Evolutionary conservation across 2,888 invertebrate species (phyloP).

Genomic region (Hypolimnas misippus): DNA sequence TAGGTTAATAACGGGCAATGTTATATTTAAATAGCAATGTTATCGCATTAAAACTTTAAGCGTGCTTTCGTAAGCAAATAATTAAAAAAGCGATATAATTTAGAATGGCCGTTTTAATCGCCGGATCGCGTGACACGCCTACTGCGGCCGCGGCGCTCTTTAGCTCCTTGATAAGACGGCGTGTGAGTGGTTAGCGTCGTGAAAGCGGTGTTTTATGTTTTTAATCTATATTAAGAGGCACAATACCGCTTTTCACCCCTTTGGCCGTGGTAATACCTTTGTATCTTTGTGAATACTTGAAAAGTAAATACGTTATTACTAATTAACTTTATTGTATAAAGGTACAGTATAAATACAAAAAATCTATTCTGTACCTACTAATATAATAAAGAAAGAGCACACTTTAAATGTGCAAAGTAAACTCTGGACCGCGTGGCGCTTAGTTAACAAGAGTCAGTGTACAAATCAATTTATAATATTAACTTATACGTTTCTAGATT

Average conservation of each 20-base stretch:
- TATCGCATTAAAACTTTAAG: conserved; percentile 33
- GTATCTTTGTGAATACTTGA: conserved; percentile 15
- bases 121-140: conserved; percentile 66
- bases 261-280: conserved; percentile 49
- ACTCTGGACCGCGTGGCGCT: too few species aligned
- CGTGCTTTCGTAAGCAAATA: conserved; percentile 53
- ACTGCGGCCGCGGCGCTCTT: conserved; percentile 58
- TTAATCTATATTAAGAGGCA: conserved; percentile 69
- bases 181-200: conserved; percentile 58
- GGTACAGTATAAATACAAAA: too few species aligned
- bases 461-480: too few species aligned
- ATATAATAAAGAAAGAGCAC: too few species aligned
- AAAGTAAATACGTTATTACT: neutral
- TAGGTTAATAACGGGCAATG: conserved; percentile 15
- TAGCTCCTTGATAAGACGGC: conserved; percentile 58
- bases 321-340: too few species aligned
- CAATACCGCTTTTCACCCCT: conserved; percentile 51
- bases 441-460: too few species aligned
- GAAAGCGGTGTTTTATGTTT: conserved; percentile 67
- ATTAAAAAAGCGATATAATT: conserved; percentile 57
- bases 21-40: conserved; percentile 27
- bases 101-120: conserved; percentile 64
- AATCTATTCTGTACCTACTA: too few species aligned
- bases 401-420: too few species aligned
- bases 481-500: too few species aligned